Evolutionary conservation across 2,797 vertebrate species (phyloP), one percentile per base, ranked within the genome.

Genomic region (Platalea minor): DNA sequence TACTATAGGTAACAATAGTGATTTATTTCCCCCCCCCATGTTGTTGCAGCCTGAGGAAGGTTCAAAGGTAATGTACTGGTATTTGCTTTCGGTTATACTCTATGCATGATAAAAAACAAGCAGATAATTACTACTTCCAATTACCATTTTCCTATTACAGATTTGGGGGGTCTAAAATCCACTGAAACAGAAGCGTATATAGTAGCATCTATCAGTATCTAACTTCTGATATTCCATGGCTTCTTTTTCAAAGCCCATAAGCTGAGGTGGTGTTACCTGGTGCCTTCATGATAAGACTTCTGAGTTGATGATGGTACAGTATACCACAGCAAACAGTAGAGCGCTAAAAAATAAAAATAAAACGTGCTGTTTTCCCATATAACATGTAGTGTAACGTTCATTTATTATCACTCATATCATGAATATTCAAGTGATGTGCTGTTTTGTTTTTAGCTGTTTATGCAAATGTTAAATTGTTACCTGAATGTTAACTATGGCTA

Each of bases 31-130:
- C 81, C 85, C 90, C 90, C 51, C 35, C 18, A 7, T 73, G 31
- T 91, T 94, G 45, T 39, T 96, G 96, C 96, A 97, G 95, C 92
- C 95, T 97, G 89, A 97, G 96, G 95, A 97, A 93, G 77, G 94
- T 94, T 84, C 96, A 94, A 51, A 97, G 97, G 96, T 96, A 97
- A 93, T 0, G 82, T 94, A 35, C 85, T 59, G 33, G 60, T 70
- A 26, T 84, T 96, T 85, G 65, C 76, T 94, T 70, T 89, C 50
- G 48, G n/a, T 73, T 76, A 31, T 28, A 33, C 39, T 88, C 81
- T 23, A 0, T 81, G 94, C 95, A 93, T 95, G 94, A 74, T 50
- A 25, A 65, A 78, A 51, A 67, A 7, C 73, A 45, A 61, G 81
- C 63, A 79, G 75, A 18, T 65, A 63, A 48, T 4, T 78, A 37